A percentile compares a stretch with the other conserved stretches of the same genome.
Conservation (phyloP, 2,797 vertebrate species). For the Brotogeris chrysoptera region DNA sequence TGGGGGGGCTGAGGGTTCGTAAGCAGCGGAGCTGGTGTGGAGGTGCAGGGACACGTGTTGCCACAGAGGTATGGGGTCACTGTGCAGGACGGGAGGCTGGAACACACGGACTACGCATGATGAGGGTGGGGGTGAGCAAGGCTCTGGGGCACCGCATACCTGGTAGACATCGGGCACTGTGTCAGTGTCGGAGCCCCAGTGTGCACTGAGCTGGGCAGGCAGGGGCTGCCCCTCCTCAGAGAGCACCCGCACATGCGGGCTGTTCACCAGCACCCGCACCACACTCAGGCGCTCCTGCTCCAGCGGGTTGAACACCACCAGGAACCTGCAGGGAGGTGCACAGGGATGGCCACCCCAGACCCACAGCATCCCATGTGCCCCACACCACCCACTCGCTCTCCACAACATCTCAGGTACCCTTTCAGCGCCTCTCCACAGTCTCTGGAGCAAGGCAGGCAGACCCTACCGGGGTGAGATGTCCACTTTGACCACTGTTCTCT, state of each 20-base stretch:
- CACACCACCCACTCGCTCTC: neutral
- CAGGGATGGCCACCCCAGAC: neutral
- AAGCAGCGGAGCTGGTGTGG: neutral
- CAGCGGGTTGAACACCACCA: constrained; percentile 94
- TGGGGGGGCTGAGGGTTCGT: rapidly evolving
- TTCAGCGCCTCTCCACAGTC: neutral
- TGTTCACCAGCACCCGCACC: constrained; percentile 88
- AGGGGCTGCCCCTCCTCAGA: constrained; percentile 91
- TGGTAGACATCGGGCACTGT: constrained; percentile 85
- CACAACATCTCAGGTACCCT: neutral
- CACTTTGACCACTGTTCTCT: constrained; percentile 89
- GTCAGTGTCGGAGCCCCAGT: constrained; percentile 86
- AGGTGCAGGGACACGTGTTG: neutral
- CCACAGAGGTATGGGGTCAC: neutral
- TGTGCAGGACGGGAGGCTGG: neutral
- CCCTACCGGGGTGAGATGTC: constrained; percentile 85
- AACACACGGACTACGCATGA: neutral
- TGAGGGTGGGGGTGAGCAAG: neutral
- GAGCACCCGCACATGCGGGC: constrained; percentile 82
- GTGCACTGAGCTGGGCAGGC: constrained; percentile 85
- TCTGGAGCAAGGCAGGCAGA: neutral
- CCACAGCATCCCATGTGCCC: rapidly evolving
- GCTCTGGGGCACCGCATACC: constrained; percentile 67
- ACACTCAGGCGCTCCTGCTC: constrained; percentile 90
- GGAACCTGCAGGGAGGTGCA: constrained; percentile 75